phyloP scores from a whole-genome alignment of 2,888 invertebrate genomes.

The Drosophila ezoana region DNA sequence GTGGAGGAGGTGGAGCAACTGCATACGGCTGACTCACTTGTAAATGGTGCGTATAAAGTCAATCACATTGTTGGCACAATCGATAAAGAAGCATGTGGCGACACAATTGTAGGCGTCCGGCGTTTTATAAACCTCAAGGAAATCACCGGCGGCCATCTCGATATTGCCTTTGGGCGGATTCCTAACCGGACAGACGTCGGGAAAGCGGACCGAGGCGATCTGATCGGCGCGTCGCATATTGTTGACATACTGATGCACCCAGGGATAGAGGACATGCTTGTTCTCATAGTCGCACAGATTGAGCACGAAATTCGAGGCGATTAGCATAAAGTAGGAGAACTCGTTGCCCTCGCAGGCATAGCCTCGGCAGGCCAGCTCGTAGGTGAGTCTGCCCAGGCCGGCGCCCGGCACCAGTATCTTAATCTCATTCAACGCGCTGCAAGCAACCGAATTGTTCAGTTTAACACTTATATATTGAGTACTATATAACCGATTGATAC shows the following conservation, averaged over 20 bases:
- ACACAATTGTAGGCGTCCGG: conserved; percentile 91
- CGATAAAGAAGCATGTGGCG: conserved; percentile 98
- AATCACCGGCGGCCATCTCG: conserved; percentile 99
- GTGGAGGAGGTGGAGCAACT: neutral
- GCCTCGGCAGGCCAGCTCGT: conserved; percentile 95
- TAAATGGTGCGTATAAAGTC: conserved; percentile 97
- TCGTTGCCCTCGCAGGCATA: conserved; percentile 98
- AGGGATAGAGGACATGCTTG: conserved; percentile 94
- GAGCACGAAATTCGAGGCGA: conserved; percentile 97
- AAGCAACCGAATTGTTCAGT: neutral
- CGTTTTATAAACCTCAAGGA: conserved; percentile 88
- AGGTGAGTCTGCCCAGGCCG: conserved; percentile 97
- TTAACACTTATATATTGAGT: neutral
- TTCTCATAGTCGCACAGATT: conserved; percentile 90
- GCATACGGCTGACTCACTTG: conserved; percentile 81
- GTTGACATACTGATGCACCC: conserved; percentile 98
- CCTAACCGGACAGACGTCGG: conserved; percentile 93
- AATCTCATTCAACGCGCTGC: conserved; percentile 85
- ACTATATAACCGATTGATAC: conserved; percentile 32
- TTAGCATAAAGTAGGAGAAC: conserved; percentile 98
- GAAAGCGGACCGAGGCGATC: conserved; percentile 91
- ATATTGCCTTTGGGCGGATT: conserved; percentile 88
- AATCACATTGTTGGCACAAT: conserved; percentile 98
- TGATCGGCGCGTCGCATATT: conserved; percentile 93
- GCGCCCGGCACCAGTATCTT: conserved; percentile 97